Base-by-base conservation (phyloP, 2,797 vertebrate species). In the Thripadectes ignobilis region DNA sequence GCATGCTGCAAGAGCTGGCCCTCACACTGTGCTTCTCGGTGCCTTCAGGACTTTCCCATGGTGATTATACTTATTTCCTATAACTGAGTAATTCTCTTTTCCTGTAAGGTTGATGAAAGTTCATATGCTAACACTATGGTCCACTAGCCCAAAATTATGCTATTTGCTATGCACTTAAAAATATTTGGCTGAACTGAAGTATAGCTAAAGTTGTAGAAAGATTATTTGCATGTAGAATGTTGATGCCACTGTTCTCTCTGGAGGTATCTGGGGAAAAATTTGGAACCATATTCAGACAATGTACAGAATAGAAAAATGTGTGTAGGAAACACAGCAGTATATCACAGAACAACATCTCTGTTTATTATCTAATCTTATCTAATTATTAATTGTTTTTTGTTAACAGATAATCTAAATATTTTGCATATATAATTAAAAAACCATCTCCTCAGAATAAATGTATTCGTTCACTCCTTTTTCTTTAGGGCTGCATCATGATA, bases 381-480 rank as follows among this genome's bases (percentile, higher is more conserved):
- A 51, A 34, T 6, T 63, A 22, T 43, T 62, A 14, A 63, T 45
- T 17, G 21, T 45, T 4, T 80, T 73, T 51, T 61, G 4, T 75
- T 81, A 80, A 23, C 4, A 71, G 16, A 8, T 54, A 5, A 36
- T 68, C 8, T 57, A 55, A 83, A 77, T 67, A 88, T 54, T 88
- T 92, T 81, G 7, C 14, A 55, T 69, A 26, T n/a, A 18, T 30
- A 86, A 32, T 84, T 67, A 32, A 23, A 1, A 52, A 86, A 58
- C 9, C 8, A 36, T 62, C 2, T 11, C 10, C 85, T 78, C 32
- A 61, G 55, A 78, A 62, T 51, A 85, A 85, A 71, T 26, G 0
- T 55, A 9, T 57, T 2, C 1, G 9, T 67, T 41, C 3, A 49
- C 0, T 9, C 23, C 23, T 36, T 26, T 12, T n/a, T 19, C 41